Percentiles rank a stretch among this genome's conserved stretches.
These are phyloP conservation scores for Apotomis turbidana DNA, from an alignment of 2,888 invertebrate genomes.

Conservation along the genomic window DNA sequence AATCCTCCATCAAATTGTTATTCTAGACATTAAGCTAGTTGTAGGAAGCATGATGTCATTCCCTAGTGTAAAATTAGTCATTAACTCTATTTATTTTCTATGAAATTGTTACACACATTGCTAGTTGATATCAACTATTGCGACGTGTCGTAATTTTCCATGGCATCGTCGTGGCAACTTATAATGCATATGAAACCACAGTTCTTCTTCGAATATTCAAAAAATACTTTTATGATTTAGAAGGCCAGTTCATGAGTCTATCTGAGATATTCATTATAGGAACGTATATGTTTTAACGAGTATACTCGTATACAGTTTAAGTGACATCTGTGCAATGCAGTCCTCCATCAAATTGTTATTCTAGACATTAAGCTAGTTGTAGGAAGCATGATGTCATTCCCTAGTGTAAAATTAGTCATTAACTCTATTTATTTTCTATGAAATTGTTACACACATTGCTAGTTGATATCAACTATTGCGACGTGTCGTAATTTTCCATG, in stretches of 20 bases:
- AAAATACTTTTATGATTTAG: too few relatives aligned
- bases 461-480: neutral
- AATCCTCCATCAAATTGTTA: neutral
- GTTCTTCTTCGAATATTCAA: too few relatives aligned
- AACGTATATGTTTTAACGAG: too few relatives aligned
- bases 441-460: neutral
- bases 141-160: neutral
- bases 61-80: conserved; percentile 12
- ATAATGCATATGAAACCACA: too few relatives aligned
- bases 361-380: neutral
- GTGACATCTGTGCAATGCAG: neutral
- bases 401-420: conserved; percentile 14
- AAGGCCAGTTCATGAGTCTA: too few relatives aligned
- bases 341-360: neutral
- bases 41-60: conserved; percentile 22
- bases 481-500: neutral
- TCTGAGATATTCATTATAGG: too few relatives aligned
- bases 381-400: conserved; percentile 22
- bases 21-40: neutral
- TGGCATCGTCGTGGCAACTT: too few relatives aligned
- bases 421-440: conserved; percentile 4
- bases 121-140: neutral
- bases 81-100: conserved; percentile 5
- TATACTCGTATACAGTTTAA: neutral
- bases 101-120: neutral